Evolutionary conservation across 2,113 vertebrate species (phyloP).

Genomic region (Theristicus caerulescens): DNA sequence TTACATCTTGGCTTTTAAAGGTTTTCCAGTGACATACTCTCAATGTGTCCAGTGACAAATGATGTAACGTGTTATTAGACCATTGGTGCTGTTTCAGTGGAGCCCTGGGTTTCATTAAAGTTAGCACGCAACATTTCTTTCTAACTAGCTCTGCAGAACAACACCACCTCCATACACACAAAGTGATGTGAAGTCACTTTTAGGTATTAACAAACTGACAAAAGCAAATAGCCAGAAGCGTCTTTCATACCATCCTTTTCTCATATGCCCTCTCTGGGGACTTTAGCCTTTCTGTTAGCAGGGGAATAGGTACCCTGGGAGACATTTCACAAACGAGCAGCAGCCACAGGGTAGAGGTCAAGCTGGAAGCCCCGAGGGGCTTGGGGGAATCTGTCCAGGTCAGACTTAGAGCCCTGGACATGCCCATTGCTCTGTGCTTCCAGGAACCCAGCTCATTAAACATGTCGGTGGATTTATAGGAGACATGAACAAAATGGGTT

Average conservation of each 20-base stretch:
- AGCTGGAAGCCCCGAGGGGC: neutral
- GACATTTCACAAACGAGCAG: neutral
- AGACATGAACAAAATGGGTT: neutral
- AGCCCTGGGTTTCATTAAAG: conserved; percentile 28
- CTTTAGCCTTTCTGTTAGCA: neutral
- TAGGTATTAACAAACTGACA: neutral
- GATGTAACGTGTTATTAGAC: conserved; percentile 55
- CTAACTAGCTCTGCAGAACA: neutral
- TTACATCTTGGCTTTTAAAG: conserved; percentile 48
- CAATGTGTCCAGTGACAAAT: conserved; percentile 66
- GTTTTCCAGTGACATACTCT: conserved; percentile 56
- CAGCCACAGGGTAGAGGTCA: neutral
- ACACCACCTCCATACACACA: neutral
- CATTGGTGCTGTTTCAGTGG: conserved; percentile 18
- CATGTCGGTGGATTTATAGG: fast-evolving
- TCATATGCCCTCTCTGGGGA: neutral
- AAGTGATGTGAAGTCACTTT: neutral
- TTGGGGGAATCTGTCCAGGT: neutral
- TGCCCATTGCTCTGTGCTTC: neutral
- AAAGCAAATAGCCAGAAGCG: neutral
- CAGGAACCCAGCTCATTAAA: neutral
- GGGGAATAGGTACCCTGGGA: neutral
- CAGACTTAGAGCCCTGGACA: neutral
- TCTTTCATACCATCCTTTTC: neutral
- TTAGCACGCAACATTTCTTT: neutral